Conservation (phyloP, 2,797 vertebrate genomes). For the Miichthys miiuy region DNA sequence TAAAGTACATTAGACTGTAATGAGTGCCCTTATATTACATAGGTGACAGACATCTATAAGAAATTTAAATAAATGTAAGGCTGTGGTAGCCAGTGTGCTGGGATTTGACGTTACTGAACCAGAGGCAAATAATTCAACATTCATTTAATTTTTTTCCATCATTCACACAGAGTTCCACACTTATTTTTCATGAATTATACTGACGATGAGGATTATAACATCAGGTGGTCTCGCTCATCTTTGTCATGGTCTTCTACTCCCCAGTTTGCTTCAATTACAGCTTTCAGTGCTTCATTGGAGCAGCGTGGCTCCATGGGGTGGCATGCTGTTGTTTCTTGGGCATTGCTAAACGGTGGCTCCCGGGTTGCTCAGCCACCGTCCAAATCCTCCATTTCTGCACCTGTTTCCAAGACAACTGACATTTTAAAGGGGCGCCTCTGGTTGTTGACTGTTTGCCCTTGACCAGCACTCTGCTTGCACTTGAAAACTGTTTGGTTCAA, state of each 20-base stretch:
- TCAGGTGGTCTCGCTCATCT: constrained; percentile 54
- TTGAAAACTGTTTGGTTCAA: constrained; percentile 54
- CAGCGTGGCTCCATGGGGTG: constrained; percentile 55
- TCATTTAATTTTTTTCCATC: neutral
- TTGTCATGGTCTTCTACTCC: constrained; percentile 40
- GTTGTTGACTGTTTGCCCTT: constrained; percentile 73
- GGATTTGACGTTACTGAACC: neutral
- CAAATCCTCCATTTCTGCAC: constrained; percentile 67
- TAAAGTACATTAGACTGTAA: constrained; percentile 11
- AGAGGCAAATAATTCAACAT: neutral
- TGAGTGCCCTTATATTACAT: neutral
- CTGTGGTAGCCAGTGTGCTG: neutral
- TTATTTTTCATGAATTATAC: constrained; percentile 48
- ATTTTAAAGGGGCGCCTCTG: constrained; percentile 72
- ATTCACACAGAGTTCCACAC: constrained; percentile 15
- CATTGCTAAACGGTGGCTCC: constrained; percentile 59
- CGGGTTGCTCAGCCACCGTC: constrained; percentile 56
- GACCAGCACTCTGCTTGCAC: constrained; percentile 54
- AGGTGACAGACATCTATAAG: neutral
- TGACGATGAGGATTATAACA: constrained; percentile 46
- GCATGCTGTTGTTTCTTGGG: constrained; percentile 55
- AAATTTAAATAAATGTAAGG: neutral
- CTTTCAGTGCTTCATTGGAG: constrained; percentile 57
- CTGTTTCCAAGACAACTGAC: constrained; percentile 82
- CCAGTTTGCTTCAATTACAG: constrained; percentile 60